phyloP scores from a whole-genome alignment of 2,113 vertebrate species.

The Aegithalos caudatus region DNA sequence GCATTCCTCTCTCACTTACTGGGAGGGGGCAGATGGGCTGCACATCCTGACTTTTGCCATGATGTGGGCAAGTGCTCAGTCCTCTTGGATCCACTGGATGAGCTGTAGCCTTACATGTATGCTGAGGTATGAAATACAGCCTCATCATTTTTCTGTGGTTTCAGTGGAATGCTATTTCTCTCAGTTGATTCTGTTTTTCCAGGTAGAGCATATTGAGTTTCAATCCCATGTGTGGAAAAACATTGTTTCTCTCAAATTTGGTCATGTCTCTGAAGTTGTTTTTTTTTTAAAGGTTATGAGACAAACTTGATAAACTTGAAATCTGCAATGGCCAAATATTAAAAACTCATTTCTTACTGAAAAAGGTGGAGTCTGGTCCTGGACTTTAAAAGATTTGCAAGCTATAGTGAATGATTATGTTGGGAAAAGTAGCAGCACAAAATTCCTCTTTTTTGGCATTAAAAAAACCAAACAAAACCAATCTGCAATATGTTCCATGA shows the following conservation, averaged over 20 bases:
- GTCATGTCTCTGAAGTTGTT: not conserved
- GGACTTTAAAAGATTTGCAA: not conserved
- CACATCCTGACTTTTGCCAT: not conserved
- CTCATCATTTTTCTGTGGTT: constrained; percentile 4
- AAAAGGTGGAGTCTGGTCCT: not conserved
- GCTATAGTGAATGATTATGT: not conserved
- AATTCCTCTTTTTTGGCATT: not conserved
- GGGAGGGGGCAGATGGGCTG: not conserved
- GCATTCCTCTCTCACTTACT: not conserved
- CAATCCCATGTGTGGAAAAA: constrained; percentile 41
- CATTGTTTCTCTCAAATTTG: not conserved
- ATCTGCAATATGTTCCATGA: not conserved
- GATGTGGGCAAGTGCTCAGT: not conserved
- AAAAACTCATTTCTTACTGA: not conserved
- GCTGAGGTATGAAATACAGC: not conserved
- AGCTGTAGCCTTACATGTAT: not conserved
- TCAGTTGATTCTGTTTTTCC: constrained; percentile 25
- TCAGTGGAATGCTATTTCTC: constrained; percentile 16
- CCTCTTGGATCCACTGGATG: not conserved
- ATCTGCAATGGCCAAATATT: not conserved
- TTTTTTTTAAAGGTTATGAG: not conserved
- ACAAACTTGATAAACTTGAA: constrained; percentile 12
- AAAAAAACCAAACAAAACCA: not conserved
- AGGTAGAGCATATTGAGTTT: constrained; percentile 36
- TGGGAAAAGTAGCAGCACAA: not conserved